These are phyloP conservation scores for Philaenus spumarius DNA, from an alignment of 1,140 invertebrate genomes.

Conservation along the genomic window DNA sequence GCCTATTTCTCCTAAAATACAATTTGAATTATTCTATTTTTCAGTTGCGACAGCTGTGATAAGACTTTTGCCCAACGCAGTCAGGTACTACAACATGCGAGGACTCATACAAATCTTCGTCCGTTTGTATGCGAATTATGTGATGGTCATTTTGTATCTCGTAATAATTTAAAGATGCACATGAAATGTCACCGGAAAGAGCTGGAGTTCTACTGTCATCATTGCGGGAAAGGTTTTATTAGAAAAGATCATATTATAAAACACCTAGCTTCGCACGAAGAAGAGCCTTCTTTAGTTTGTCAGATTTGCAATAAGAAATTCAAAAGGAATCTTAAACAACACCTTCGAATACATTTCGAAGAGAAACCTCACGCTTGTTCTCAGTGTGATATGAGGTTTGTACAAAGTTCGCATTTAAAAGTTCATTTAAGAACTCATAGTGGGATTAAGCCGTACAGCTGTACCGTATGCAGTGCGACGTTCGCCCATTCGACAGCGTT, in stretches of 20 bases:
- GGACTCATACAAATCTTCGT: constrained; percentile 28
- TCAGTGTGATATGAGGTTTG: constrained; percentile 28
- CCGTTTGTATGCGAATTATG: constrained; percentile 44
- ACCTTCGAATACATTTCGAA: constrained; percentile 38
- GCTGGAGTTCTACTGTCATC: constrained; percentile 29
- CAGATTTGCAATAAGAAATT: constrained; percentile 69
- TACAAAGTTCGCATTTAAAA: constrained; percentile 51
- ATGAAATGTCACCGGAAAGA: constrained; percentile 48
- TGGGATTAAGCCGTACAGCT: constrained; percentile 46
- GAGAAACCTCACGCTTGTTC: constrained; percentile 35
- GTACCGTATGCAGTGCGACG: constrained; percentile 54
- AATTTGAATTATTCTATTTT: constrained; percentile 1
- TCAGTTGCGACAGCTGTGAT: constrained; percentile 38
- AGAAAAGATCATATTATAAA: constrained; percentile 66
- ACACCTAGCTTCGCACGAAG: constrained; percentile 64
- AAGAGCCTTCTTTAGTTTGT: constrained; percentile 78
- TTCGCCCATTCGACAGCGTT: constrained; percentile 51
- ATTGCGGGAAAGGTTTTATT: constrained; percentile 60
- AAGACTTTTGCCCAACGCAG: constrained; percentile 36
- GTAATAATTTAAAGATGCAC: constrained; percentile 51
- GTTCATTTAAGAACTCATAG: constrained; percentile 56
- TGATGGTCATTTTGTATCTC: constrained; percentile 48
- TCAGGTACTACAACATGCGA: constrained; percentile 31
- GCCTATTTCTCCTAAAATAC: too few species aligned
- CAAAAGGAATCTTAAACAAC: constrained; percentile 52